Percentiles rank a stretch among this genome's conserved stretches.
Evolutionary conservation across 1,140 invertebrate species (phyloP).

Genomic region (Physella acuta): DNA sequence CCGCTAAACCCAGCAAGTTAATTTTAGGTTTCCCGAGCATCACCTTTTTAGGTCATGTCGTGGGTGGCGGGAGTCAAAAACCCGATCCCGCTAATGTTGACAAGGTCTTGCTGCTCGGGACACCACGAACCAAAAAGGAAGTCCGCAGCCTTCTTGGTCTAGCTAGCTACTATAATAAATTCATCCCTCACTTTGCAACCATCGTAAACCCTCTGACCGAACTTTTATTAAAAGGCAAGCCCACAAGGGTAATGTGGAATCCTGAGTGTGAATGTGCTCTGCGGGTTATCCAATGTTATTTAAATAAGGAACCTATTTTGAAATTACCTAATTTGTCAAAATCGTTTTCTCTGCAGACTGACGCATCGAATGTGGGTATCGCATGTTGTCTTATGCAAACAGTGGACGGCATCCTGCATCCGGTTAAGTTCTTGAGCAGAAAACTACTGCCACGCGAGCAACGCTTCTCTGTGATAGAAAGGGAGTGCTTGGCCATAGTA

Average conservation of each 20-base stretch:
- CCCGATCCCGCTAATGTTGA: constrained; percentile 3
- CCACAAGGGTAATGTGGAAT: neutral
- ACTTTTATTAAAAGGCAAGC: neutral
- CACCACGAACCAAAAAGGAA: neutral
- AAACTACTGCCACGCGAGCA: constrained; percentile 28
- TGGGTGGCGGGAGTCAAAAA: neutral
- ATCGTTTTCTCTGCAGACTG: constrained; percentile 49
- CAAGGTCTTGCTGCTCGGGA: neutral
- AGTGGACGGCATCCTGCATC: constrained; percentile 26
- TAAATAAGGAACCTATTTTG: constrained; percentile 31
- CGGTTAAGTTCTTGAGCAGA: constrained; percentile 36
- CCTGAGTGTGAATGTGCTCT: neutral
- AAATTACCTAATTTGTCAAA: constrained; percentile 48
- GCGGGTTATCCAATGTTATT: neutral
- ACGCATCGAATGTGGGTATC: constrained; percentile 34
- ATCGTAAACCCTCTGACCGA: neutral
- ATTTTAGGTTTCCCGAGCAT: neutral
- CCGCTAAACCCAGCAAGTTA: neutral
- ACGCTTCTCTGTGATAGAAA: constrained; percentile 57
- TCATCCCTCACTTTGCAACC: neutral
- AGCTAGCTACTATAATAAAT: constrained; percentile 1
- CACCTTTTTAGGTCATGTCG: neutral
- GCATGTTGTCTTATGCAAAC: constrained; percentile 38
- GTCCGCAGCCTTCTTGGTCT: neutral
- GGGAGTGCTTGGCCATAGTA: constrained; percentile 57